A percentile compares a stretch with the other conserved stretches of the same genome.
Evolutionary conservation across 2,888 invertebrate genomes (phyloP).

Genomic region (Watsonalla binaria): DNA sequence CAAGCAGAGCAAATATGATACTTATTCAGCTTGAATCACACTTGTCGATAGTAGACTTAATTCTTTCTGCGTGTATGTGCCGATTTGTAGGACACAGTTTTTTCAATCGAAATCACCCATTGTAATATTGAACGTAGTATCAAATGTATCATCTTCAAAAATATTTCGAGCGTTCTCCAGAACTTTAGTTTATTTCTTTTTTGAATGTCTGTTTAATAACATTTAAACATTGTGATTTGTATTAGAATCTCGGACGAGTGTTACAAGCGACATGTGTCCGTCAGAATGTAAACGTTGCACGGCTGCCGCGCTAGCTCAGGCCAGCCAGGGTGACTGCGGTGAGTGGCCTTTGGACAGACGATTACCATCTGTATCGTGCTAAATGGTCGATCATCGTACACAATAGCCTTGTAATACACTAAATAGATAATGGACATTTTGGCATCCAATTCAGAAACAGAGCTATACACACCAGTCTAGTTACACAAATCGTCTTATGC

Average conservation of each 20-base stretch:
- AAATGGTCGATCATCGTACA: neutral
- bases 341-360: conserved; percentile 35
- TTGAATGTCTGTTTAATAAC: too few species aligned
- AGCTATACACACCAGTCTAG: neutral
- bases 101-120: too few species aligned
- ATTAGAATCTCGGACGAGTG: conserved; percentile 42
- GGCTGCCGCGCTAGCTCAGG: conserved; percentile 56
- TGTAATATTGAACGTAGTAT: too few species aligned
- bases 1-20: conserved; percentile 4
- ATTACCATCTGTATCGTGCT: conserved; percentile 6
- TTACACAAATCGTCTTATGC: neutral
- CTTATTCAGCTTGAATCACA: neutral
- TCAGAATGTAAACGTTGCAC: conserved; percentile 65
- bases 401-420: conserved; percentile 7
- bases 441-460: neutral
- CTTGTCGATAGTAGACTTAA: neutral
- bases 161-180: too few species aligned
- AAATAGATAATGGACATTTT: conserved; percentile 1
- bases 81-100: too few species aligned
- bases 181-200: too few species aligned
- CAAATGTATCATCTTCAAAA: too few species aligned
- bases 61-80: too few species aligned
- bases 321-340: conserved; percentile 56
- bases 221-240: neutral
- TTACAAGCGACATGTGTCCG: conserved; percentile 51